Percentiles rank a stretch among this genome's conserved stretches.
These are phyloP conservation scores for Halictus quadricinctus DNA, from an alignment of 2,888 invertebrate genomes.

Conservation along the genomic window DNA sequence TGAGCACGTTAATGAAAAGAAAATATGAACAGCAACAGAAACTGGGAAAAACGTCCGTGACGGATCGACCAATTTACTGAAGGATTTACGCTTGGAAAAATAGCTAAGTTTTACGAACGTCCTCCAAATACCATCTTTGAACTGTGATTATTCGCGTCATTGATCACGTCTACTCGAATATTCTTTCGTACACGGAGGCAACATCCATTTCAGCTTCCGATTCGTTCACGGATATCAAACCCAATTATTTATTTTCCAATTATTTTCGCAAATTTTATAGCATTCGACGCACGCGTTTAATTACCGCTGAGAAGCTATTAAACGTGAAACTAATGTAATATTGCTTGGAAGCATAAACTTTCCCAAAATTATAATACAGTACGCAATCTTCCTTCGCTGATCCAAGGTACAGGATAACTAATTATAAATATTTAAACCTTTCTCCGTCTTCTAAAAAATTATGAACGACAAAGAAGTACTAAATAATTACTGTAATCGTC, in stretches of 20 bases:
- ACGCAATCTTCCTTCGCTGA: too few species aligned
- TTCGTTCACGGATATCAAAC: neutral
- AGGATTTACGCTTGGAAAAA: constrained; percentile 20
- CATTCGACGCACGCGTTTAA: neutral
- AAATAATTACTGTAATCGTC: too few species aligned
- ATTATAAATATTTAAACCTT: too few species aligned
- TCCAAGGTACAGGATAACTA: too few species aligned
- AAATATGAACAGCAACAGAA: neutral
- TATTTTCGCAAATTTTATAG: neutral
- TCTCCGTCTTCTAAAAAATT: too few species aligned
- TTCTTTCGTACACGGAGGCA: neutral
- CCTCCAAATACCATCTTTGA: constrained; percentile 14
- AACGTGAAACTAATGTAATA: neutral
- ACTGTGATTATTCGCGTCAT: constrained; percentile 23
- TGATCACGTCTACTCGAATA: constrained; percentile 9
- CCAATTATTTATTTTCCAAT: neutral
- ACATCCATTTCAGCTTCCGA: neutral
- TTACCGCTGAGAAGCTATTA: neutral
- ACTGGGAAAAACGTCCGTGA: neutral
- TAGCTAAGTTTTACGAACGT: constrained; percentile 23
- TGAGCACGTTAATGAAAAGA: neutral
- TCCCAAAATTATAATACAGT: too few species aligned
- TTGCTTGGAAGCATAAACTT: too few species aligned
- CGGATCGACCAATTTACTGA: constrained; percentile 19
- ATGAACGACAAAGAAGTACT: too few species aligned